Conservation (phyloP, 2,113 vertebrate genomes). For the Numida meleagris region DNA sequence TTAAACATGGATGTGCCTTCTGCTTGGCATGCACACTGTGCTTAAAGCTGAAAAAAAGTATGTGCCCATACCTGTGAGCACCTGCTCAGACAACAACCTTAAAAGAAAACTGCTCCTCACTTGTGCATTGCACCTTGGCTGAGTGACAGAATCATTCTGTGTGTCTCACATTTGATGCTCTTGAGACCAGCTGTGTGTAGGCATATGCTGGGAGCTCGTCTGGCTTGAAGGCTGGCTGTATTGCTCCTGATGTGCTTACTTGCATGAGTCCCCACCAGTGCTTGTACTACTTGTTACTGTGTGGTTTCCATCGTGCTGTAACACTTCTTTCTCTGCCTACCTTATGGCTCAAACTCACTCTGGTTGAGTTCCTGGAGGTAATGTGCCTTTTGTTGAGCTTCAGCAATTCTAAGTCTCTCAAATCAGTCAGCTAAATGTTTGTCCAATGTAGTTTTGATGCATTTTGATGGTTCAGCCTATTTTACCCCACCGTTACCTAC, state of each 20-base stretch:
- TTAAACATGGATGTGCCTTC: rapidly evolving
- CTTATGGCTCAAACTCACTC: background rate
- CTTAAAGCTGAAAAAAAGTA: background rate
- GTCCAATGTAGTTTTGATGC: background rate
- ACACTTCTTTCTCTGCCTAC: background rate
- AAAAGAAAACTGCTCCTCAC: background rate
- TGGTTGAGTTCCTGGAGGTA: background rate
- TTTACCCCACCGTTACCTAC: background rate
- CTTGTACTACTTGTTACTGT: rapidly evolving
- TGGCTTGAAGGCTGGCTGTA: background rate
- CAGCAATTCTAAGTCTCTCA: rapidly evolving
- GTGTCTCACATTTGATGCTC: rapidly evolving
- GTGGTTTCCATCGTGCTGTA: background rate
- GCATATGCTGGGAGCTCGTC: rapidly evolving
- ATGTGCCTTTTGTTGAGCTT: background rate
- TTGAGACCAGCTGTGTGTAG: background rate
- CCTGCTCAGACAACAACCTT: rapidly evolving
- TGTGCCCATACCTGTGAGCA: rapidly evolving
- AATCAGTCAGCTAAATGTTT: background rate
- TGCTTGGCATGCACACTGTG: background rate
- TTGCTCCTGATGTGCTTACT: background rate
- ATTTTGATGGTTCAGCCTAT: background rate
- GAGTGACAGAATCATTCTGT: background rate
- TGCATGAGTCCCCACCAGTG: background rate
- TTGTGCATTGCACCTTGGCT: background rate